Conservation (phyloP, 1,140 invertebrate species). For the Achroia grisella region DNA sequence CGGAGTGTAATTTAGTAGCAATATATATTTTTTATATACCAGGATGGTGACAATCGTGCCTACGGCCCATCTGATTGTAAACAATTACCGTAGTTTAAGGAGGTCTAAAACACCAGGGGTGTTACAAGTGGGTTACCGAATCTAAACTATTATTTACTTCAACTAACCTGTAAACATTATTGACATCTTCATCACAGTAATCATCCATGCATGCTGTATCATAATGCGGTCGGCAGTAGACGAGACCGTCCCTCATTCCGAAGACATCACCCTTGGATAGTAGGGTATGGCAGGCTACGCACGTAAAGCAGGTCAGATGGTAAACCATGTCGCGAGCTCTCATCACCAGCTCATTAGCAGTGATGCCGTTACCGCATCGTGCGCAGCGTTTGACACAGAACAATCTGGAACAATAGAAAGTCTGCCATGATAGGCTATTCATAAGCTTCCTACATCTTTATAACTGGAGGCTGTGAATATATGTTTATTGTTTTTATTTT, state of each 20-base stretch:
- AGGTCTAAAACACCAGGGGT: no score
- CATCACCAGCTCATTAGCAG: conserved; percentile 95
- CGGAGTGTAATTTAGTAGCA: no score
- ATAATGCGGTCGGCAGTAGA: conserved; percentile 83
- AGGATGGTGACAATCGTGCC: no score
- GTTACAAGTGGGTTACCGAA: no score
- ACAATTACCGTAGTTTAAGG: no score
- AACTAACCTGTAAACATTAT: conserved; percentile 58
- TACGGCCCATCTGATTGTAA: no score
- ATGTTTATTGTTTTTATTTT: no score
- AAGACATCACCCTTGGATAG: conserved; percentile 92
- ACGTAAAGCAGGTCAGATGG: conserved; percentile 93
- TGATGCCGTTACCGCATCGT: conserved; percentile 87
- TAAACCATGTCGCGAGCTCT: conserved; percentile 90
- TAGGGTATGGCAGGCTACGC: conserved; percentile 85
- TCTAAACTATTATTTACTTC: no score
- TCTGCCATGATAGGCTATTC: no score
- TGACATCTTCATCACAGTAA: conserved; percentile 75
- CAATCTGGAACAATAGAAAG: conserved; percentile 74
- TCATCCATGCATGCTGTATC: conserved; percentile 72
- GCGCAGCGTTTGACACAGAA: conserved; percentile 88
- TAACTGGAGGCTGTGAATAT: no score
- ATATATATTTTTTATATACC: no score
- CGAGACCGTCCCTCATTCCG: conserved; percentile 86
- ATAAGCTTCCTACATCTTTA: no score